These are phyloP conservation scores for Thelaira solivaga DNA, from an alignment of 2,888 invertebrate species.

Conservation along the genomic window DNA sequence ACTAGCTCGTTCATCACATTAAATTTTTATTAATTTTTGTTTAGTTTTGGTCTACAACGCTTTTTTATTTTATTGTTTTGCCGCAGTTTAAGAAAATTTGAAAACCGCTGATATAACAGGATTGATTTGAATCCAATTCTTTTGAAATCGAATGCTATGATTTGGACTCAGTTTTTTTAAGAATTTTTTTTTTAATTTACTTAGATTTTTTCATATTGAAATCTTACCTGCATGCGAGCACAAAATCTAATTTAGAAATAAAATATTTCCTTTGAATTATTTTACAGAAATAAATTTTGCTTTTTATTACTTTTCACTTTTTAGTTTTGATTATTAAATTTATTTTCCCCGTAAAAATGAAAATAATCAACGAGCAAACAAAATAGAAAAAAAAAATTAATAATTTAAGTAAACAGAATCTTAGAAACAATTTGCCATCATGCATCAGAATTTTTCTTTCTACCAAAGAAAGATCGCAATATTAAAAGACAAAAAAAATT, in stretches of 20 bases:
- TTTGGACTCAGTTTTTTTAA: too few relatives aligned
- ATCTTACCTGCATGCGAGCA: not conserved
- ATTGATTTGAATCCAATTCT: too few relatives aligned
- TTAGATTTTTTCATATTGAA: too few relatives aligned
- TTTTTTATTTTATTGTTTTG: too few relatives aligned
- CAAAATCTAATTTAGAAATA: not conserved
- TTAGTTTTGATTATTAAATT: constrained; percentile 17
- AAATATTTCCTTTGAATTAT: not conserved
- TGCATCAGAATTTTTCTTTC: not conserved
- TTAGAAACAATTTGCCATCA: constrained; percentile 2
- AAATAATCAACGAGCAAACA: not conserved
- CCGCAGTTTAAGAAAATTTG: too few relatives aligned
- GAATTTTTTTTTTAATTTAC: too few relatives aligned
- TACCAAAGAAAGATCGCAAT: not conserved
- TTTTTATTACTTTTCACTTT: not conserved
- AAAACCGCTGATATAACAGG: too few relatives aligned
- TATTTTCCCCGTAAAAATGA: not conserved
- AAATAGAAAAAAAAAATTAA: constrained; percentile 18
- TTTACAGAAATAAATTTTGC: not conserved
- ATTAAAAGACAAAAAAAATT: not conserved
- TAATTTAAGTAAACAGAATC: constrained; percentile 35
- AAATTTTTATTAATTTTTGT: too few relatives aligned
- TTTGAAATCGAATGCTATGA: too few relatives aligned
- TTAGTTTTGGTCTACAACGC: too few relatives aligned
- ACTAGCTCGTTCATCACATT: too few relatives aligned